These are phyloP conservation scores for Thereva nobilitata DNA, from an alignment of 2,888 invertebrate species.

Conservation along the genomic window DNA sequence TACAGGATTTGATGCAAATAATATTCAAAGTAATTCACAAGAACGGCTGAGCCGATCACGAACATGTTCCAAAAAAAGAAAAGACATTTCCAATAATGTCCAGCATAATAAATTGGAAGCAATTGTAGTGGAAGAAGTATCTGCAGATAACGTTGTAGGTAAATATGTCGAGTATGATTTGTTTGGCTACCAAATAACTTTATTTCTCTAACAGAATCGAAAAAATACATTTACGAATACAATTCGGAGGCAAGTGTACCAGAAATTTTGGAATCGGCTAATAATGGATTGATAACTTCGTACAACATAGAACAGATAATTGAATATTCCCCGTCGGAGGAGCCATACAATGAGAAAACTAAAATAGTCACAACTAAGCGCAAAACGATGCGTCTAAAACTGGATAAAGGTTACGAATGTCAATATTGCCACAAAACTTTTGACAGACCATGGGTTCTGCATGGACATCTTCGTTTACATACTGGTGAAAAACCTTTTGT, in stretches of 20 bases:
- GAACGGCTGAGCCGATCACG: slow-evolving; percentile 13
- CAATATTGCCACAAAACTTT: slow-evolving; percentile 66
- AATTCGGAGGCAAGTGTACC: not conserved
- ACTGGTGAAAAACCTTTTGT: slow-evolving; percentile 73
- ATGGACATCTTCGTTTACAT: slow-evolving; percentile 69
- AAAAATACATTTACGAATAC: slow-evolving; percentile 37
- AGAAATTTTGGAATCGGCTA: slow-evolving; percentile 1
- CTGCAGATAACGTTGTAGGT: slow-evolving; percentile 33
- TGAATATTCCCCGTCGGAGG: slow-evolving; percentile 32
- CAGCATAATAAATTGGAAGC: slow-evolving; percentile 21
- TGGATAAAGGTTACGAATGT: slow-evolving; percentile 48
- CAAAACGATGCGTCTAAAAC: slow-evolving; percentile 8
- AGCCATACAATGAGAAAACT: slow-evolving; percentile 7
- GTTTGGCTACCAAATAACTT: not conserved
- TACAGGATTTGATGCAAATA: slow-evolving; percentile 20
- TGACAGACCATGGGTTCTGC: slow-evolving; percentile 72
- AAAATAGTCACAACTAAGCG: not conserved
- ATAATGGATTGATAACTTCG: slow-evolving; percentile 23
- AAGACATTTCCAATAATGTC: not conserved
- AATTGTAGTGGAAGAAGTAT: slow-evolving; percentile 34
- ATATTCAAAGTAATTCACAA: slow-evolving; percentile 6
- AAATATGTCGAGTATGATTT: not conserved
- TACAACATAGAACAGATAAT: slow-evolving; percentile 37
- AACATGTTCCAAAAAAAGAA: slow-evolving; percentile 19
- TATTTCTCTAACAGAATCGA: slow-evolving; percentile 9